phyloP scores from a whole-genome alignment of 1,140 invertebrate genomes.

The Nixonia krombeini region DNA sequence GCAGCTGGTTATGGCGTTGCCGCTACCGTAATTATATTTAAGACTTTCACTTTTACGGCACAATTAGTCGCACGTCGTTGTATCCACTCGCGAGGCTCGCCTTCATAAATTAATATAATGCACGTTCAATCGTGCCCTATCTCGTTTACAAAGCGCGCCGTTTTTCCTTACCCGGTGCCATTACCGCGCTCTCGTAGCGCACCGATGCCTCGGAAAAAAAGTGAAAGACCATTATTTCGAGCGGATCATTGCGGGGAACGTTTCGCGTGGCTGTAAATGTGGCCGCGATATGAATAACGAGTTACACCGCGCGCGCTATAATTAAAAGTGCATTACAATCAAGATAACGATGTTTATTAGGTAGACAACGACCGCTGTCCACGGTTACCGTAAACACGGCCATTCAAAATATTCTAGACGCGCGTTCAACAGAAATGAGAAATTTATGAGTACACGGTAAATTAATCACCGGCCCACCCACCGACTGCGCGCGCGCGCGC shows the following conservation, averaged over 20 bases:
- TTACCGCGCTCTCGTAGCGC: neutral
- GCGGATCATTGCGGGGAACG: neutral
- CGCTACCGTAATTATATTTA: conserved; percentile 47
- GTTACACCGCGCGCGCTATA: too few species aligned
- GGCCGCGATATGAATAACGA: neutral
- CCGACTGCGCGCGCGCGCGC: too few species aligned
- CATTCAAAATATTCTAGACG: too few species aligned
- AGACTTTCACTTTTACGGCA: conserved; percentile 48
- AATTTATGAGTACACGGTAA: too few species aligned
- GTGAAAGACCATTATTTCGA: conserved; percentile 1
- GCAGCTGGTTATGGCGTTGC: conserved; percentile 23
- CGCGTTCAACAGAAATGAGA: too few species aligned
- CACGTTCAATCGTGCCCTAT: conserved; percentile 21
- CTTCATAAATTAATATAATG: conserved; percentile 46
- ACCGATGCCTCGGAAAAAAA: neutral
- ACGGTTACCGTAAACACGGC: too few species aligned
- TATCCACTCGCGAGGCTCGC: conserved; percentile 27
- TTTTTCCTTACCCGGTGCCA: neutral
- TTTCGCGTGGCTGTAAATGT: neutral
- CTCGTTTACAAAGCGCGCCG: conserved; percentile 15
- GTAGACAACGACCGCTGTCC: too few species aligned
- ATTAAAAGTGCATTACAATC: too few species aligned
- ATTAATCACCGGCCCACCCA: too few species aligned
- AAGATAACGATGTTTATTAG: too few species aligned
- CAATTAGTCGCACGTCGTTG: conserved; percentile 39